Conservation (phyloP, 2,113 vertebrate species). For the Mobula hypostoma region DNA sequence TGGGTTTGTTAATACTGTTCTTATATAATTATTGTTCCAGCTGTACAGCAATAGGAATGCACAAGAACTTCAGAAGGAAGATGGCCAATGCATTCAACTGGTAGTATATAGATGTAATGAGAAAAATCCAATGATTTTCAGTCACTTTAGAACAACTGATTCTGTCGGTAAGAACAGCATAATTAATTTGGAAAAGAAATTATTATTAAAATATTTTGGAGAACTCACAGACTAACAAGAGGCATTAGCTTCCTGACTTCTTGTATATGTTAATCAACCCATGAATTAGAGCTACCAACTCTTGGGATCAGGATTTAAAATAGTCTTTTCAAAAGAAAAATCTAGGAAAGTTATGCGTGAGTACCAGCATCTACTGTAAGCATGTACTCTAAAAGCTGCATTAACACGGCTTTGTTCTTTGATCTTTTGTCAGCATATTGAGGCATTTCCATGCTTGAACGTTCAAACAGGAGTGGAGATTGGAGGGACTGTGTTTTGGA, state of each 20-base stretch:
- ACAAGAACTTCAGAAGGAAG: conserved; percentile 13
- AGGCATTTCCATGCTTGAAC: not conserved
- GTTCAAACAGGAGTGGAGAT: not conserved
- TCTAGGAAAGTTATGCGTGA: no score
- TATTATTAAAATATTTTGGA: not conserved
- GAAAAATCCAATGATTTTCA: conserved; percentile 24
- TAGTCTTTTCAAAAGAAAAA: not conserved
- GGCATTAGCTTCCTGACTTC: not conserved
- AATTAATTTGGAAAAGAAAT: not conserved
- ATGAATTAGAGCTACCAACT: not conserved
- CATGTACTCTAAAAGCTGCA: not conserved
- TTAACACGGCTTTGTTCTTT: not conserved
- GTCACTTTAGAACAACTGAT: conserved; percentile 35
- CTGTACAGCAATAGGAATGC: not conserved
- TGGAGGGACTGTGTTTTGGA: not conserved
- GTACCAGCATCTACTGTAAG: not conserved
- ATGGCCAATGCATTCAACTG: conserved; percentile 30
- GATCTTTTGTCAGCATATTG: not conserved
- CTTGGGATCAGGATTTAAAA: not conserved
- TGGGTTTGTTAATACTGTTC: not conserved
- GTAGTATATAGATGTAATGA: conserved; percentile 35
- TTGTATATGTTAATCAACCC: not conserved
- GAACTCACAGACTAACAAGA: not conserved
- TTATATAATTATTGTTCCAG: conserved; percentile 23
- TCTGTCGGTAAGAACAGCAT: conserved; percentile 26